Evolutionary conservation across 2,797 vertebrate species (phyloP).

Genomic region (Gymnothorax javanicus): DNA sequence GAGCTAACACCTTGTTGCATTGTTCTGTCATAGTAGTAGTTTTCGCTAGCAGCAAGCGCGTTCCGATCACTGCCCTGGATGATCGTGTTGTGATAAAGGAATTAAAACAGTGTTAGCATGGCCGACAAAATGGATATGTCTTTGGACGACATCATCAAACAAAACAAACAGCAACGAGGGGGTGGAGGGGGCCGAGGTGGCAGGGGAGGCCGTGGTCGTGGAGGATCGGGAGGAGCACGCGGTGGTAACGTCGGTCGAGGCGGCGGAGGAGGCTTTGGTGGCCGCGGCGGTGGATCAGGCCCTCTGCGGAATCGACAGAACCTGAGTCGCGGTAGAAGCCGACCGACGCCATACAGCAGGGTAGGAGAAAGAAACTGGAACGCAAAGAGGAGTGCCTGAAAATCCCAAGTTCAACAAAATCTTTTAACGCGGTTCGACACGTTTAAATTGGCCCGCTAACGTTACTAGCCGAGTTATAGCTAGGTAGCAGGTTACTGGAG

Average conservation of each 20-base stretch:
- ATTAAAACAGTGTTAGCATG: slow-evolving; percentile 62
- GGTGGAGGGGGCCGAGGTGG: slow-evolving; percentile 65
- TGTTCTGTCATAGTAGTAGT: too few relatives aligned
- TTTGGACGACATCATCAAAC: slow-evolving; percentile 89
- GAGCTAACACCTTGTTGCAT: too few relatives aligned
- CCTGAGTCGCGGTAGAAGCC: slow-evolving; percentile 73
- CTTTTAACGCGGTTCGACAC: background rate
- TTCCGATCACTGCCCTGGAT: background rate
- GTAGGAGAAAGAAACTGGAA: slow-evolving; percentile 62
- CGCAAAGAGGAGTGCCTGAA: slow-evolving; percentile 27
- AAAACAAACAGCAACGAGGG: slow-evolving; percentile 80
- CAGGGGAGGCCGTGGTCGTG: slow-evolving; percentile 67
- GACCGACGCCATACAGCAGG: slow-evolving; percentile 84
- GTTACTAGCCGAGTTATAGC: too few relatives aligned
- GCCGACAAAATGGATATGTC: slow-evolving; percentile 92
- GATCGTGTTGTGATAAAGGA: background rate
- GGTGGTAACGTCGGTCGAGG: slow-evolving; percentile 70
- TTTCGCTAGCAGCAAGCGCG: too few relatives aligned
- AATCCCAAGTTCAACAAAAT: slow-evolving; percentile 23
- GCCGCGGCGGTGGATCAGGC: slow-evolving; percentile 69
- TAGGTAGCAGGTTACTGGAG: too few relatives aligned
- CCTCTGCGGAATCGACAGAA: slow-evolving; percentile 62
- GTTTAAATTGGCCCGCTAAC: too few relatives aligned
- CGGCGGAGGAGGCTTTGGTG: slow-evolving; percentile 59
- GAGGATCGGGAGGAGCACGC: slow-evolving; percentile 58